These are phyloP conservation scores for Lasaia peninsularis DNA, from an alignment of 1,140 invertebrate genomes.

Conservation along the genomic window DNA sequence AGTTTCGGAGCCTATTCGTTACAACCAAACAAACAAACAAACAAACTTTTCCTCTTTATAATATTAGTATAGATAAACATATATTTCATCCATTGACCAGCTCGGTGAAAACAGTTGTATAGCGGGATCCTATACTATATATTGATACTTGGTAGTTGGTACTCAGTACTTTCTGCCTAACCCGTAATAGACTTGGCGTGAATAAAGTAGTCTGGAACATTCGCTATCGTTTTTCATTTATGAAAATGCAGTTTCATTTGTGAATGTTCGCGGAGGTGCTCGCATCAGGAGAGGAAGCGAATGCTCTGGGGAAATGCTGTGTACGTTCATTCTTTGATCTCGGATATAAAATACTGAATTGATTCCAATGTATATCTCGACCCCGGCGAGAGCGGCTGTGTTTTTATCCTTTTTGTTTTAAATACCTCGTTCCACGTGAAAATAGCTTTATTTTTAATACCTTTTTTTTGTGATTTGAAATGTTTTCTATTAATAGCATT, in stretches of 20 bases:
- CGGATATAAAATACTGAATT: constrained; percentile 43
- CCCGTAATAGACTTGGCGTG: no score
- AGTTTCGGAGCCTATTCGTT: no score
- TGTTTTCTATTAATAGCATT: no score
- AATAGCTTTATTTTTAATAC: neutral
- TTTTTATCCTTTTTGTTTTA: constrained; percentile 20
- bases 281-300: constrained; percentile 47
- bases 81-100: no score
- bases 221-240: constrained; percentile 25
- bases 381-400: constrained; percentile 17
- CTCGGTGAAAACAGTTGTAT: no score
- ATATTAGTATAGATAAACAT: no score
- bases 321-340: constrained; percentile 32
- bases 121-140: no score
- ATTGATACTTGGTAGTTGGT: no score
- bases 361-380: constrained; percentile 33
- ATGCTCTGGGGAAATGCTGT: constrained; percentile 43
- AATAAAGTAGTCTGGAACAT: neutral
- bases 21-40: no score
- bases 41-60: no score
- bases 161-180: no score
- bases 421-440: constrained; percentile 3
- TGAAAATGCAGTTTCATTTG: constrained; percentile 40
- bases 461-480: neutral
- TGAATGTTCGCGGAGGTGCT: constrained; percentile 38